phyloP scores from a whole-genome alignment of 2,113 vertebrate genomes.

The Myotis yumanensis region DNA sequence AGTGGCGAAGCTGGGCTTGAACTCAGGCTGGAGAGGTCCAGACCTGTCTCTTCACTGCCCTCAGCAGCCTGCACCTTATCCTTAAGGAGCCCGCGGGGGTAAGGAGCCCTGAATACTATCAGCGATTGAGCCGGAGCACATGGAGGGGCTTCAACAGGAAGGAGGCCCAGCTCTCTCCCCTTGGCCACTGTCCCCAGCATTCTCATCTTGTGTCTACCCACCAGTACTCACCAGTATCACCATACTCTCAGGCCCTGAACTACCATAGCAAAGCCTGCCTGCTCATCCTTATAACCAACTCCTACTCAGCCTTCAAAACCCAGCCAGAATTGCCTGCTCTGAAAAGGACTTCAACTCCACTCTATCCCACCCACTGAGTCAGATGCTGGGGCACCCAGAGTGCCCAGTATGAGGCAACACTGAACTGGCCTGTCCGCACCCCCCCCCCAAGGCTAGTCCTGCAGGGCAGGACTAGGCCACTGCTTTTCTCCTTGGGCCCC shows the following conservation, averaged over 20 bases:
- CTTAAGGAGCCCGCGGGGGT: not conserved
- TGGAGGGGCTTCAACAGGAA: fast-evolving
- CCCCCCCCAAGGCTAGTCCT: fast-evolving
- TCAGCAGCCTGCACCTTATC: too few species aligned
- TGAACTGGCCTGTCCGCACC: not conserved
- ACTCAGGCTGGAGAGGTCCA: too few species aligned
- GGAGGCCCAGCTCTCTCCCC: not conserved
- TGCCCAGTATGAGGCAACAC: fast-evolving
- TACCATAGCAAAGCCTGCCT: not conserved
- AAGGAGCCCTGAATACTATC: too few species aligned
- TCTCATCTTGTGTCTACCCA: fast-evolving
- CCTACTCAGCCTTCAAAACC: not conserved
- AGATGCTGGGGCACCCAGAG: not conserved
- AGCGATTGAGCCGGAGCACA: not conserved
- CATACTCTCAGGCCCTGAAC: not conserved
- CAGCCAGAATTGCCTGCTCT: not conserved
- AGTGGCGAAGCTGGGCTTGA: not conserved
- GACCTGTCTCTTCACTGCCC: not conserved
- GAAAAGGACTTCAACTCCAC: not conserved
- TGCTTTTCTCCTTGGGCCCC: not conserved
- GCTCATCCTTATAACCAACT: not conserved
- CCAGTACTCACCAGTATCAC: not conserved
- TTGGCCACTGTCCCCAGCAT: not conserved
- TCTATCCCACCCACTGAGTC: not conserved
- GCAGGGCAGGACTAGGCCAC: too few species aligned